Conservation (phyloP, 2,797 vertebrate genomes). For the Holocentrus rufus region DNA sequence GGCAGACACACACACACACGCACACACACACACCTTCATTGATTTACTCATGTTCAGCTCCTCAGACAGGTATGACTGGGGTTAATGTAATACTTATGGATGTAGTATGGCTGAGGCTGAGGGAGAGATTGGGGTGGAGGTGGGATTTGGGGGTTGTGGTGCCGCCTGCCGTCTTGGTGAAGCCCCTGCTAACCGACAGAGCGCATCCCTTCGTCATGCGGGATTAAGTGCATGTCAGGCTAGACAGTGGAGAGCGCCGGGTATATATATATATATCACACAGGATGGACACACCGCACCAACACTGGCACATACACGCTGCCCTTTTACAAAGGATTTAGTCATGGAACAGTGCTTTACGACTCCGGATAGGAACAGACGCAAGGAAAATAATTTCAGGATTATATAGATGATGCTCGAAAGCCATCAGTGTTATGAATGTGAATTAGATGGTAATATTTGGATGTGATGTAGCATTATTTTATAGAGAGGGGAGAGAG, state of each 20-base stretch:
- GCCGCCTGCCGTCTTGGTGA: slow-evolving; percentile 55
- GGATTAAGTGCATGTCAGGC: slow-evolving; percentile 76
- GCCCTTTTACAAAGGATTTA: slow-evolving; percentile 72
- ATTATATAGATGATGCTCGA: slow-evolving; percentile 75
- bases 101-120: slow-evolving; percentile 65
- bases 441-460: slow-evolving; percentile 74
- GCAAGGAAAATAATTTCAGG: slow-evolving; percentile 66
- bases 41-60: slow-evolving; percentile 67
- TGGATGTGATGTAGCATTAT: slow-evolving; percentile 56
- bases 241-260: slow-evolving; percentile 62
- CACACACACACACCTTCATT: slow-evolving; percentile 35
- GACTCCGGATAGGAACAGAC: slow-evolving; percentile 55
- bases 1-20: slow-evolving; percentile 30
- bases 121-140: slow-evolving; percentile 69
- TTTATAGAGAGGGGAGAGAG: slow-evolving; percentile 55
- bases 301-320: slow-evolving; percentile 53
- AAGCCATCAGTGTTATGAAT: slow-evolving; percentile 75
- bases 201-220: slow-evolving; percentile 72
- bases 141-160: slow-evolving; percentile 65
- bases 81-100: slow-evolving; percentile 83
- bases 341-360: slow-evolving; percentile 67
- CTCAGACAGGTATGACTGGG: slow-evolving; percentile 68
- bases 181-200: slow-evolving; percentile 71
- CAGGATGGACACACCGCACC: slow-evolving; percentile 37
- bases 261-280: slow-evolving; percentile 53